phyloP scores from a whole-genome alignment of 2,113 vertebrate species.

The Machaerirhynchus nigripectus region DNA sequence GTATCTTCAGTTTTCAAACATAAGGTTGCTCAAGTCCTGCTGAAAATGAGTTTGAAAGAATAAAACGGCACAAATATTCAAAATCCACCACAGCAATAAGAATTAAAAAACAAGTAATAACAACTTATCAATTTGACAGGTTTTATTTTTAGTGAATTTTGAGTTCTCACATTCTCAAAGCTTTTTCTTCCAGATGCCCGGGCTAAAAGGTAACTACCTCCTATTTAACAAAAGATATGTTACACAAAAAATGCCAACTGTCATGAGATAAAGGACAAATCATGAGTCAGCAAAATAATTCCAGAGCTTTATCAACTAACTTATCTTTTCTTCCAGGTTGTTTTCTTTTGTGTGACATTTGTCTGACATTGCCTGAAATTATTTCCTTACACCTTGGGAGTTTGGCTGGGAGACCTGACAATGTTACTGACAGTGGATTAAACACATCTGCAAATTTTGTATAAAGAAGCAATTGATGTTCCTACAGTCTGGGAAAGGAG shows the following conservation, averaged over 20 bases:
- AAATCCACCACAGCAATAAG: not conserved
- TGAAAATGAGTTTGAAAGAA: not conserved
- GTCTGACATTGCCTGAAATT: not conserved
- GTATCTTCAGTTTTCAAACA: not conserved
- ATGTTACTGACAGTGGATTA: not conserved
- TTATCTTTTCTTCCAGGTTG: not conserved
- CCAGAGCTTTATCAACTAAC: not conserved
- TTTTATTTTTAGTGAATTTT: not conserved
- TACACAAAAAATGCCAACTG: not conserved
- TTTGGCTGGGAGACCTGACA: not conserved
- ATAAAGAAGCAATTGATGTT: not conserved
- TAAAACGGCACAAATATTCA: not conserved
- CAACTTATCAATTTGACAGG: not conserved
- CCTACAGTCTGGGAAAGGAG: not conserved
- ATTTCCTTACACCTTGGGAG: not conserved
- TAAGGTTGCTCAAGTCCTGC: not conserved
- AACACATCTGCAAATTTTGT: not conserved
- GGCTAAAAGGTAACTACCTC: not conserved
- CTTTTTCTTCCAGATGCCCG: not conserved
- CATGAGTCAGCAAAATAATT: not conserved
- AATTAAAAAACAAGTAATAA: not conserved
- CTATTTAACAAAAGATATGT: not conserved
- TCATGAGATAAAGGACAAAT: not conserved
- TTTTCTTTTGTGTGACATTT: not conserved
- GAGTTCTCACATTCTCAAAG: not conserved